Base-by-base conservation (phyloP, 2,113 vertebrate genomes). In the Carollia perspicillata region DNA sequence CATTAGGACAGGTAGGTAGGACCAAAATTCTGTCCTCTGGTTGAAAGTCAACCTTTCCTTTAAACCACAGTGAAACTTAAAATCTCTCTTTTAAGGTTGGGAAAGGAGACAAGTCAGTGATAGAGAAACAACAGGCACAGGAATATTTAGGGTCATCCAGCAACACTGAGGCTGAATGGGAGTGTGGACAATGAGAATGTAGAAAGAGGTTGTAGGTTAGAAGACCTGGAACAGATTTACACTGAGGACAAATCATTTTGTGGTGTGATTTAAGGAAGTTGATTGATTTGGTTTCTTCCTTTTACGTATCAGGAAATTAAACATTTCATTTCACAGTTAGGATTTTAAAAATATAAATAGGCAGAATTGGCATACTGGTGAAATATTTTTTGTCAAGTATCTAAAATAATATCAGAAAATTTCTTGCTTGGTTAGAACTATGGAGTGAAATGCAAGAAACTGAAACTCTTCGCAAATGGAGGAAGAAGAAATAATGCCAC, bases 251-350 rank as follows among this genome's bases (percentile, higher is more conserved):
- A 66, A 10, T 47, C 16, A 69, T 49, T 79, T 75, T 68, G 0
- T 33, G 23, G 26, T 40, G 33, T 68, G 16, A 5, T 44, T 90
- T 60, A 13, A 77, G 28, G 35, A 44, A 40, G 2, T 71, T 89
- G 49, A 65, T 84, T 88, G 33, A 51, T 65, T 14, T 60, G 4
- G 1, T 6, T 69, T 96, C 30, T 26, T 66, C 8, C 79, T 74
- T 92, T 87, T n/a, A 90, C 58, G 69, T n/a, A 79, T 87, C 60
- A 92, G 4, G 22, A 79, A 93, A 79, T 35, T 79, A 79, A 87
- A 16, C 1, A 12, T 93, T 87, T 90, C 28, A 80, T 7, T 40
- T 4, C 17, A 63, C 3, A 93, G 53, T 10, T n/a, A 77, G 55
- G 8, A 4, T n/a, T 92, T 87, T 75, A 40, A 88, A 90, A 77